Evolutionary conservation across 2,888 invertebrate genomes (phyloP).

Genomic region (Conchocele bisecta): DNA sequence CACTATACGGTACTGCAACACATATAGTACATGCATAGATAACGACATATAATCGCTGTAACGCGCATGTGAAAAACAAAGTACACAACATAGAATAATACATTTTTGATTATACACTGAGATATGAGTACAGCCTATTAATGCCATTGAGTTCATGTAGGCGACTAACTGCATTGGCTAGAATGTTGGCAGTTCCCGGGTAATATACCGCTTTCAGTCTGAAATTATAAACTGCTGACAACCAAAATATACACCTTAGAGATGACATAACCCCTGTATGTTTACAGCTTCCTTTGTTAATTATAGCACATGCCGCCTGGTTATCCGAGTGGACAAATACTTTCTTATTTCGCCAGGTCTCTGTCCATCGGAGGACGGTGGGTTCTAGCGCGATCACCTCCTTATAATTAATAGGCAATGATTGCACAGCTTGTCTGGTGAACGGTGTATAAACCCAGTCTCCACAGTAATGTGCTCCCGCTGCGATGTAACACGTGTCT

Average conservation of each 20-base stretch:
- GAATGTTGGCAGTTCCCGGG: neutral
- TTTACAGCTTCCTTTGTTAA: constrained; percentile 28
- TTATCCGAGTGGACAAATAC: constrained; percentile 21
- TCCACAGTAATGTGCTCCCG: constrained; percentile 14
- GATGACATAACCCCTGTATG: constrained; percentile 12
- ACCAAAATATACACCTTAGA: constrained; percentile 12
- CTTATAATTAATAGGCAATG: constrained; percentile 10
- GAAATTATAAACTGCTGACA: constrained; percentile 13
- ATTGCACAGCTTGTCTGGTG: neutral
- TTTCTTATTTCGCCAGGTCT: neutral
- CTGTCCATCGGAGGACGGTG: neutral
- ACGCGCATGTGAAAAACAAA: no score
- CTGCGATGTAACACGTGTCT: constrained; percentile 6
- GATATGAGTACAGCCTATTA: no score
- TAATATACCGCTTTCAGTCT: constrained; percentile 16
- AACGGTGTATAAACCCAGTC: constrained; percentile 8
- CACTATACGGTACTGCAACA: no score
- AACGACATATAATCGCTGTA: no score
- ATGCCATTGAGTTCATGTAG: constrained; percentile 18
- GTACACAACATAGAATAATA: no score
- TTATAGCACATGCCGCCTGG: constrained; percentile 21
- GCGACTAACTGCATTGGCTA: constrained; percentile 21
- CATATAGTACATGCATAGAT: no score
- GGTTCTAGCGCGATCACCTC: constrained; percentile 9
- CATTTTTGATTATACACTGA: no score